Evolutionary conservation across 2,113 vertebrate species (phyloP).

Genomic region (Vulpes vulpes): DNA sequence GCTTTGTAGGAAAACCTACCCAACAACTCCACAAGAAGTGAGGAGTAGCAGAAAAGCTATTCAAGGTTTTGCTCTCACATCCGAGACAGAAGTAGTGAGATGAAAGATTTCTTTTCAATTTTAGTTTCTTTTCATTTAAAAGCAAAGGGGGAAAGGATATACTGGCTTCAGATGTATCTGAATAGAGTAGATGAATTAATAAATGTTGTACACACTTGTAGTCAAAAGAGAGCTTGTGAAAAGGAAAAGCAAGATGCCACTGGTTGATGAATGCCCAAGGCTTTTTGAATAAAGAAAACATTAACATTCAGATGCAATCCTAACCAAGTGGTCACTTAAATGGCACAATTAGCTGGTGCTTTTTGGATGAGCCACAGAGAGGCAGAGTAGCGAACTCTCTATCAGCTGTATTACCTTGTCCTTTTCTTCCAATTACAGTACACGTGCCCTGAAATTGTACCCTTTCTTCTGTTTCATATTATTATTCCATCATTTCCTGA

Average conservation of each 20-base stretch:
- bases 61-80: conserved; percentile 54
- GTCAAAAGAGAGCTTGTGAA: conserved; percentile 58
- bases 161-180: conserved; percentile 25
- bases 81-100: conserved; percentile 49
- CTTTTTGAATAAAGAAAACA: conserved; percentile 23
- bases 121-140: conserved; percentile 73
- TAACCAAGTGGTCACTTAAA: background rate
- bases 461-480: background rate
- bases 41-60: conserved; percentile 65
- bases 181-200: conserved; percentile 65
- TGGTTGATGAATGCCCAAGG: background rate
- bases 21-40: conserved; percentile 58
- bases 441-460: background rate
- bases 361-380: background rate
- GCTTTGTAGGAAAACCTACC: conserved; percentile 70
- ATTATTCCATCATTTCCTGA: background rate
- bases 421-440: background rate
- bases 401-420: background rate
- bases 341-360: background rate
- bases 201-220: conserved; percentile 55
- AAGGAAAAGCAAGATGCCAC: conserved; percentile 56
- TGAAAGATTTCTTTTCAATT: conserved; percentile 78
- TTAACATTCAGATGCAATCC: conserved; percentile 26
- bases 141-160: background rate
- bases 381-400: background rate